Base-by-base conservation (phyloP, 1,140 invertebrate genomes). In the Heliothis virescens region DNA sequence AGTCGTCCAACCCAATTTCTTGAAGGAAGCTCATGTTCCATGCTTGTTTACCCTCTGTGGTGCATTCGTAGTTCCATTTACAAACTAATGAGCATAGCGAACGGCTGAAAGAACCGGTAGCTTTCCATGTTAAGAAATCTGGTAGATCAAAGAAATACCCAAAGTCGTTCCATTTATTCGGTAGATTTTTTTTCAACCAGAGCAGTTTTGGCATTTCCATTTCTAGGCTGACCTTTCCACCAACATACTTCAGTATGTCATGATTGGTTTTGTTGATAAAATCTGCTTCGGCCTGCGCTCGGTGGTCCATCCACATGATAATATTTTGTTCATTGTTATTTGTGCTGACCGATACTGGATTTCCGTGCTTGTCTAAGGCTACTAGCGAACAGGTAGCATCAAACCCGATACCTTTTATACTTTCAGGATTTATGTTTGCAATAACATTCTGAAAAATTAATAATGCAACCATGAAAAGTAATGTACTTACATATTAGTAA, bases 221-320 rank as follows among this genome's bases (percentile, higher is more conserved):
- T 95, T 99, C 99, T 7, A 98, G 95, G 0, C 98, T 99, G 10
- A 99, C 97, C 92, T 97, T 97, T 1, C 98, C 98, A 10, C 99
- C 99, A 9, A 99, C 98, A 95, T 97, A 98, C 81, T 97, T 96
- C 0, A 99, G 95, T 11, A 99, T 96, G 26, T 96, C 88, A 95
- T 99, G 97, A 16, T 96, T 94, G 0, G 96, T 96, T 41, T 94
- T 95, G 91, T 99, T 99, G 13, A 99, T 99, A 18, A 96, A 94
- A 16, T 96, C 95, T 0, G 98, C 98, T 95, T 99, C 97, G 60
- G 96, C 90, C 18, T 96, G 94, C 2, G 99, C 99, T 85, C 99
- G 95, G 90, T 99, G 99, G 92, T 99, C 99, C 98, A 99, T 97
- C 99, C 99, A 99, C 93, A 99, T 96, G 48, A 99, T 98, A 29